Percentiles rank a stretch among this genome's conserved stretches.
Evolutionary conservation across 1,140 invertebrate genomes (phyloP).

Genomic region (Onthophagus taurus): DNA sequence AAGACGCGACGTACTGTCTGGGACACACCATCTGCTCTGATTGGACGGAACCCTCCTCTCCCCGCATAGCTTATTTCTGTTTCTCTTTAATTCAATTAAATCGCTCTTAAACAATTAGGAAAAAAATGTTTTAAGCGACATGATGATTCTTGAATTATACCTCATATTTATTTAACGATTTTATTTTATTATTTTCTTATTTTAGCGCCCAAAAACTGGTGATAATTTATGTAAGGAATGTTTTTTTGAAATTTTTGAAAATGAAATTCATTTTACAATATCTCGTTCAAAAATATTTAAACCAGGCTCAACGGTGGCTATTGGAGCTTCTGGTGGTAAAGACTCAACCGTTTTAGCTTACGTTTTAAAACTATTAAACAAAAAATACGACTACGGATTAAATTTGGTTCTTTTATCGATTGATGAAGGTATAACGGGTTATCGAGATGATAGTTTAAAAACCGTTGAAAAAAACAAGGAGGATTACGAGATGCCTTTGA

Average conservation of each 20-base stretch:
- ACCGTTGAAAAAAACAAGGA: conserved; percentile 91
- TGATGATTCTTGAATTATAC: not conserved
- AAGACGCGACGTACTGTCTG: too few relatives aligned
- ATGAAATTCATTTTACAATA: conserved; percentile 95
- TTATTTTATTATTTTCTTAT: conserved; percentile 20
- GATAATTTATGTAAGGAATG: conserved; percentile 91
- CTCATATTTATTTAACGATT: not conserved
- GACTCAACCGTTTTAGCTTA: conserved; percentile 97
- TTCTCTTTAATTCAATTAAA: too few relatives aligned
- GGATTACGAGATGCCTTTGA: conserved; percentile 89
- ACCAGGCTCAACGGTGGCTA: conserved; percentile 79
- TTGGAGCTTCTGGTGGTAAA: conserved; percentile 97
- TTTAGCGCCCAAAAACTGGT: conserved; percentile 80
- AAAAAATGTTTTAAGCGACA: too few relatives aligned
- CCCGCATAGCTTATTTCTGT: too few relatives aligned
- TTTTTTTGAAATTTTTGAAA: conserved; percentile 91
- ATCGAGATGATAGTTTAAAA: conserved; percentile 95
- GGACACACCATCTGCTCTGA: too few relatives aligned
- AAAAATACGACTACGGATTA: conserved; percentile 84
- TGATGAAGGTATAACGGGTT: conserved; percentile 98
- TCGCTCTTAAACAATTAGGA: too few relatives aligned
- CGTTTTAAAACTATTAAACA: conserved; percentile 85
- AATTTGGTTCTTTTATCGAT: conserved; percentile 90
- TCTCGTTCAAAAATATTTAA: conserved; percentile 75
- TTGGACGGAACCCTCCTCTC: too few relatives aligned